Base-by-base conservation (phyloP, 2,888 invertebrate genomes). In the Dinocampus coccinellae region DNA sequence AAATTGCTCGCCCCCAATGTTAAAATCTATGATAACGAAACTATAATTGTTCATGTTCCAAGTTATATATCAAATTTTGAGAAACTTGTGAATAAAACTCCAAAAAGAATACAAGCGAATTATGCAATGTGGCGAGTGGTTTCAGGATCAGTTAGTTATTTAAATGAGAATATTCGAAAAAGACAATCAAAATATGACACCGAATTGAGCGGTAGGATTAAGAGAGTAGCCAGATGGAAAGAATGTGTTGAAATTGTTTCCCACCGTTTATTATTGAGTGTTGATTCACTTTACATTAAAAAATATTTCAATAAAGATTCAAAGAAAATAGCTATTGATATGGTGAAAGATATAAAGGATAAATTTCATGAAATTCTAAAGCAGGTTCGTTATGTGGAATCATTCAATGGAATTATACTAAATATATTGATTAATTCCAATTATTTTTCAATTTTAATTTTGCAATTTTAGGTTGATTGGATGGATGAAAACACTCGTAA, bases 61-160 rank as follows among this genome's bases (percentile, higher is more conserved):
- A 90, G 91, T 76, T 97, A 93, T 88, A 90, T 97, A 58, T 89
- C 90, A 0, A 91, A 92, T 55, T 91, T 97, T 26, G 94, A 94
- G 86, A 90, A 87, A 47, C 81, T 92, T 3, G 83, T 92, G 61
- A 84, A 88, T 36, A 83, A 84, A 24, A 92, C 92, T 0, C 90
- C 91, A 0, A 92, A 91, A 80, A 88, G 94, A 75, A 89, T 91
- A 1, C 91, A 94, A 81, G 95, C 97, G 2, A 97, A 98, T 89
- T 98, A 98, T 84, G 92, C 96, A 79, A 92, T 97, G 92, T 97
- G 97, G 97, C 91, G 97, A 66, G 95, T 94, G 0, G 94, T 95
- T 0, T 93, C 93, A 0, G 93, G 94, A 3, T 93, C 95, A 0
- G 92, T 95, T 10, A 92, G 93, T 2, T 96, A 95, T 86, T 89